Base-by-base conservation (phyloP, 1,140 invertebrate genomes). In the Callitettix versicolor region DNA sequence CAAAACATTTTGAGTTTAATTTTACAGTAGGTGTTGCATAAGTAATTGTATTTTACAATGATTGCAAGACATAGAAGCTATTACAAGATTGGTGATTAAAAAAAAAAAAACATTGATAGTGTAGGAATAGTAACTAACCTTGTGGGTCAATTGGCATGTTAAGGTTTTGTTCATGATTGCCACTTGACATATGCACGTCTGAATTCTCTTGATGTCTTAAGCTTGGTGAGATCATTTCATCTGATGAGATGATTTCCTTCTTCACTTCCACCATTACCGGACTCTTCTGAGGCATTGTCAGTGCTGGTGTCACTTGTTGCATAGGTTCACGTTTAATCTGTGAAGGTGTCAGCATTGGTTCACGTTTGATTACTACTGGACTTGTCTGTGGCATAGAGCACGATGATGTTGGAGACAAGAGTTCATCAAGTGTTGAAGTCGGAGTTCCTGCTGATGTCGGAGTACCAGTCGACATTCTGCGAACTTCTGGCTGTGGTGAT, bases 231-330 rank as follows among this genome's bases (percentile, higher is more conserved):
- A 75, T 57, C 73, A 64, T 74, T 51, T 74, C 74, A 61, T 73
- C 72, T 0, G 75, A 73, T 11, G 69, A 70, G 21, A 69, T 64
- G 5, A 75, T 69, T 67, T 76, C 75, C 58, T 74, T 76, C 63
- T 77, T 78, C 24, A 76, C 71, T 40, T 64, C 63, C 15, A 62
- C 57, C 33, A 50, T 47, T 12, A 56, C 52, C 20, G 58, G 57
- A 24, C n/a, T n/a, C n/a, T n/a, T n/a, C n/a, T n/a, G n/a, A n/a
- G n/a, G n/a, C n/a, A n/a, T 52, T 53, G 20, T 51, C 21, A 53
- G 38, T 36, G 53, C 22, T 51, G 59, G 22, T 56, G 42, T 40
- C n/a, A n/a, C n/a, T n/a, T n/a, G n/a, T n/a, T n/a, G n/a, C n/a
- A 57, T 24, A 34, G 49, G 47, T 26, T 40, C 55, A 42, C 46